phyloP scores from a whole-genome alignment of 2,113 vertebrate species.

The Taxidea taxus region DNA sequence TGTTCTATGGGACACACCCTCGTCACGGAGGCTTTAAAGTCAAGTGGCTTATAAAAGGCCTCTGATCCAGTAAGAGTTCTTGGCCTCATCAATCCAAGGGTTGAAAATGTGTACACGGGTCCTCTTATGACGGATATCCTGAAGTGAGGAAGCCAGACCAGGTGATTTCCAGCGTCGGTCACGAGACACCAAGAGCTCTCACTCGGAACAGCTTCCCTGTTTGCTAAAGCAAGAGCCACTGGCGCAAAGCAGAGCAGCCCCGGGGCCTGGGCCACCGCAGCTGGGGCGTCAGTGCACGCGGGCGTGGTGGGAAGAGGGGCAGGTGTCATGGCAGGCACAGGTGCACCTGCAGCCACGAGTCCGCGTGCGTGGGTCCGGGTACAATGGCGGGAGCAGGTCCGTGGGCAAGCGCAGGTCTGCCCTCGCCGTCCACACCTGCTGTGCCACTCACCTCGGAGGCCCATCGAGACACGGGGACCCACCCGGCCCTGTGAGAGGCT shows the following conservation, averaged over 20 bases:
- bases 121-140: neutral
- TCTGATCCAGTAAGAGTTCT: neutral
- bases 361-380: neutral
- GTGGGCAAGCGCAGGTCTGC: no score
- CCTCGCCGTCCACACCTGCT: no score
- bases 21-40: neutral
- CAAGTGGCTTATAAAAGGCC: neutral
- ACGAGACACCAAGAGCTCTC: neutral
- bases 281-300: rapidly evolving
- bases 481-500: neutral
- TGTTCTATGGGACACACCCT: neutral
- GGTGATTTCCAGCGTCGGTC: rapidly evolving
- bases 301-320: rapidly evolving
- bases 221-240: neutral
- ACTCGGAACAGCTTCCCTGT: neutral
- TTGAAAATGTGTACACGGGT: neutral
- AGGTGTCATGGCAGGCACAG: neutral
- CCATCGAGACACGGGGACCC: rapidly evolving
- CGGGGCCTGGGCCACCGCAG: rapidly evolving
- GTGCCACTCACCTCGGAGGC: neutral
- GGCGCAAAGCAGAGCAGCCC: neutral
- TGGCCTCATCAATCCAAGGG: neutral
- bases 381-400: neutral
- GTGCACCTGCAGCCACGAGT: neutral
- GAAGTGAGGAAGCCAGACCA: neutral